These are phyloP conservation scores for Spizella passerina DNA, from an alignment of 2,797 vertebrate species.

Conservation along the genomic window DNA sequence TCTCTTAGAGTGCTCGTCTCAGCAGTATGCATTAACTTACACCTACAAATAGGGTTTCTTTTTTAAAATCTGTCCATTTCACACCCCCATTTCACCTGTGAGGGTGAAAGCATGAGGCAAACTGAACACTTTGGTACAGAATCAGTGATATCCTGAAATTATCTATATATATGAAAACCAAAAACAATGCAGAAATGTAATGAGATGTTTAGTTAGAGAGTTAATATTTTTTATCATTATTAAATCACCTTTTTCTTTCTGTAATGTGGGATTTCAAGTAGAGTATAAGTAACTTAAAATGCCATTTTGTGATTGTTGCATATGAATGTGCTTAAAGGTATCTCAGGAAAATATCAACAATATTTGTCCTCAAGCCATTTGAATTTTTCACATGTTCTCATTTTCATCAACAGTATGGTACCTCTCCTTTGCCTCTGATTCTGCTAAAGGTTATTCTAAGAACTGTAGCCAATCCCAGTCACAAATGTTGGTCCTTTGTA, in stretches of 20 bases:
- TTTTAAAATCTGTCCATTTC: neutral
- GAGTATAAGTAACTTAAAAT: neutral
- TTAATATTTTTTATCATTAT: neutral
- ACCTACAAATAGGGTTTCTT: neutral
- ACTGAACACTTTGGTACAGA: neutral
- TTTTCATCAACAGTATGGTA: neutral
- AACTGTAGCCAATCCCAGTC: neutral
- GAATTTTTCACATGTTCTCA: neutral
- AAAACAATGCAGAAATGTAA: neutral
- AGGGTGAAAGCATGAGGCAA: neutral
- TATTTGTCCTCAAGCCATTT: neutral
- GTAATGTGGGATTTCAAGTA: neutral
- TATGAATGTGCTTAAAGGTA: neutral
- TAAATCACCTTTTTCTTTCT: neutral
- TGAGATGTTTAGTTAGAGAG: neutral
- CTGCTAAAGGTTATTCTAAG: neutral
- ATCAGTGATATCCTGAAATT: neutral
- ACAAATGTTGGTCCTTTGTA: neutral
- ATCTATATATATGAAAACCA: neutral
- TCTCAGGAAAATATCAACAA: neutral
- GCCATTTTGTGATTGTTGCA: accelerated
- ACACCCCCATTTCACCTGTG: neutral
- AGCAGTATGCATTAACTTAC: neutral
- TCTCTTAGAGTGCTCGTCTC: neutral
- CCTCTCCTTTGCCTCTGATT: neutral